A percentile compares a stretch with the other conserved stretches of the same genome.
Evolutionary conservation across 2,888 invertebrate genomes (phyloP).

Genomic region (Pandemis heparana): DNA sequence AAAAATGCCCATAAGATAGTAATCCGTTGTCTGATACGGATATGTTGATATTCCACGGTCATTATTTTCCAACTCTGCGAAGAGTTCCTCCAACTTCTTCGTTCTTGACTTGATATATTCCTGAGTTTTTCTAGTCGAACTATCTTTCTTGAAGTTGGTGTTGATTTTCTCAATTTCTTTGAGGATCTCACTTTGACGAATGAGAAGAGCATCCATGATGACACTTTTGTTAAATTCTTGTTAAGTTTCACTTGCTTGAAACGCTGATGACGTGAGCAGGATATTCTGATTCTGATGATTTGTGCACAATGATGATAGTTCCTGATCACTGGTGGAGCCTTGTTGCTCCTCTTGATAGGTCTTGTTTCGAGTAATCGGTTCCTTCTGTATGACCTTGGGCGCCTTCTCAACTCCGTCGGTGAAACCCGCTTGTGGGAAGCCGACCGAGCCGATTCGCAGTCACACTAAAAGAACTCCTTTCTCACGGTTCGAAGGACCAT

Average conservation of each 20-base stretch:
- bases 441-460: constrained; percentile 8
- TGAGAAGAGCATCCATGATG: constrained; percentile 1
- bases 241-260: neutral
- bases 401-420: constrained; percentile 19
- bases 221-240: neutral
- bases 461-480: neutral
- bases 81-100: neutral
- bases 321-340: constrained; percentile 1
- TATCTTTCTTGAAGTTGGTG: neutral
- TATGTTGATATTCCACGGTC: neutral
- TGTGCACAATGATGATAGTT: constrained; percentile 4
- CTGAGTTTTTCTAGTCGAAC: neutral
- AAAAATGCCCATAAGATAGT: neutral
- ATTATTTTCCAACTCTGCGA: neutral
- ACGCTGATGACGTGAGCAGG: neutral
- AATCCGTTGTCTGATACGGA: neutral
- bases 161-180: constrained; percentile 2
- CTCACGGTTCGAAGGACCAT: constrained; percentile 1
- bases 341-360: constrained; percentile 3
- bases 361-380: neutral
- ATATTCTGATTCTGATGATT: neutral
- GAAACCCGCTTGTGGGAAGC: constrained; percentile 21
- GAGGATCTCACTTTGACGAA: neutral
- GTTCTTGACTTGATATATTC: neutral
- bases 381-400: neutral